Percentiles rank a stretch among this genome's conserved stretches.
phyloP scores from a whole-genome alignment of 2,888 invertebrate species.

The Drosophila silvestris region DNA sequence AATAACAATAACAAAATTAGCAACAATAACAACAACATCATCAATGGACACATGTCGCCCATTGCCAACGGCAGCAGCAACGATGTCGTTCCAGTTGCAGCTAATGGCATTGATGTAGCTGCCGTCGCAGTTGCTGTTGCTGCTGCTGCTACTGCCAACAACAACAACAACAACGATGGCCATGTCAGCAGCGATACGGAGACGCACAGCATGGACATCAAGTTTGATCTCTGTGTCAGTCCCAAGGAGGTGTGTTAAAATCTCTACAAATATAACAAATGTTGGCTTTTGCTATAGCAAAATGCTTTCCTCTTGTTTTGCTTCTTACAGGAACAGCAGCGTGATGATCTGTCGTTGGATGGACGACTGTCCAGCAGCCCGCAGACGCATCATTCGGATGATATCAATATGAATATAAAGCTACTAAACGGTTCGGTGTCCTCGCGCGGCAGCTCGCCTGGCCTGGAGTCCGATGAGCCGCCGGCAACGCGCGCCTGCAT shows the following conservation, averaged over 20 bases:
- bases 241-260: conserved; percentile 83
- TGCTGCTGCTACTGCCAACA: conserved; percentile 5
- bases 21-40: conserved; percentile 66
- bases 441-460: conserved; percentile 84
- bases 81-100: conserved; percentile 23
- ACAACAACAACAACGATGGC: conserved; percentile 49
- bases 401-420: conserved; percentile 77
- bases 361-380: conserved; percentile 82
- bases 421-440: conserved; percentile 83
- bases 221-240: conserved; percentile 82
- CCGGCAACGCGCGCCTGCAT: conserved; percentile 81
- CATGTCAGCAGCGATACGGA: conserved; percentile 80
- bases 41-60: conserved; percentile 62
- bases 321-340: conserved; percentile 78
- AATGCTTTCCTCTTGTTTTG: neutral
- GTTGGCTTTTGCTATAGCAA: neutral
- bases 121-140: conserved; percentile 28
- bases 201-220: conserved; percentile 81
- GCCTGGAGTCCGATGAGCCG: conserved; percentile 80
- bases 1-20: conserved; percentile 79
- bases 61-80: conserved; percentile 31
- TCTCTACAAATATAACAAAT: neutral
- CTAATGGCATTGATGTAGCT: conserved; percentile 56
- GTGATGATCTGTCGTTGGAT: conserved; percentile 83
- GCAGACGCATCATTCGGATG: conserved; percentile 80